phyloP scores from a whole-genome alignment of 2,113 vertebrate species.

The Trichechus manatus region DNA sequence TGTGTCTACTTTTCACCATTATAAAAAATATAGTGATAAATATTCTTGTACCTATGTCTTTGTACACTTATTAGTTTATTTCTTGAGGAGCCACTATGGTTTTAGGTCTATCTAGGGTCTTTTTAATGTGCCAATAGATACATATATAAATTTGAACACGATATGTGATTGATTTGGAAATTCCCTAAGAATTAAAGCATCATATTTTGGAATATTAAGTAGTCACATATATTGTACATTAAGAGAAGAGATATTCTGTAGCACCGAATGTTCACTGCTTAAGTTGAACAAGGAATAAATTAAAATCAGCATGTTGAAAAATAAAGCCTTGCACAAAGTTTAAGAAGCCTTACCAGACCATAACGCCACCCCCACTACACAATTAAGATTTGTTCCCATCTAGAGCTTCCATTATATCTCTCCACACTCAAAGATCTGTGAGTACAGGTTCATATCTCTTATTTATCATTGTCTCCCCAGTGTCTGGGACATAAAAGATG shows the following conservation, averaged over 20 bases:
- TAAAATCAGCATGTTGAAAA: slow-evolving; percentile 60
- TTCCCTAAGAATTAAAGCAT: slow-evolving; percentile 30
- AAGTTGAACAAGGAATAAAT: slow-evolving; percentile 21
- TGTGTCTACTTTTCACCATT: slow-evolving; percentile 23
- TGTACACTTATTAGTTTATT: not conserved
- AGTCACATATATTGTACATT: not conserved
- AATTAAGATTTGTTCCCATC: not conserved
- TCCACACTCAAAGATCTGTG: not conserved
- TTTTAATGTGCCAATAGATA: not conserved
- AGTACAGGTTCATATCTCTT: not conserved
- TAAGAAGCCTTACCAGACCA: not conserved
- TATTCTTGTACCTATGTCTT: slow-evolving; percentile 22
- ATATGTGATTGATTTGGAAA: slow-evolving; percentile 20
- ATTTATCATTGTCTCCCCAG: not conserved
- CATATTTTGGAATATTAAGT: not conserved
- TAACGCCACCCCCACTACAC: not conserved
- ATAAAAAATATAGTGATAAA: not conserved
- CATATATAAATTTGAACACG: slow-evolving; percentile 19
- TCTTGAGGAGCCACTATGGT: not conserved
- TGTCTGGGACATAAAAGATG: not conserved
- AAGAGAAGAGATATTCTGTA: not conserved
- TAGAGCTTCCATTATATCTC: not conserved
- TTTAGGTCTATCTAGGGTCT: not conserved
- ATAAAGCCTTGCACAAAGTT: not conserved
- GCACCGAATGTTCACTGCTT: not conserved